Percentiles rank a stretch among this genome's conserved stretches.
phyloP scores from a whole-genome alignment of 2,113 vertebrate genomes.

The Heterotis niloticus region DNA sequence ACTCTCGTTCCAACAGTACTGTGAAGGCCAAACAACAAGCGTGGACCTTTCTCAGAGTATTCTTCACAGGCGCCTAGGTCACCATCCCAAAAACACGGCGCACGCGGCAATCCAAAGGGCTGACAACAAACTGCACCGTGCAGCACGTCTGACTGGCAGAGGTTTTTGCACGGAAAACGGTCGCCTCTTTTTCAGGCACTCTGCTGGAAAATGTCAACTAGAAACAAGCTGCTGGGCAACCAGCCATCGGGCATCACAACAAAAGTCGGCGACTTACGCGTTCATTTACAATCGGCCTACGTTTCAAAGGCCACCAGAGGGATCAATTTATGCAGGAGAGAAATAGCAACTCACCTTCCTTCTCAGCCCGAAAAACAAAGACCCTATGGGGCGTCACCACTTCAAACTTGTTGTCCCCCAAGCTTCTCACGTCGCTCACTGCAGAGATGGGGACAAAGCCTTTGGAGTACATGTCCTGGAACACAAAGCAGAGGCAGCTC shows the following conservation, averaged over 20 bases:
- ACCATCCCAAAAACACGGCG: background rate
- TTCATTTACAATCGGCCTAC: background rate
- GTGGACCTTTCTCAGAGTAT: background rate
- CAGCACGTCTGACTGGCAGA: slow-evolving; percentile 26
- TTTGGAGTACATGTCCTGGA: slow-evolving; percentile 93
- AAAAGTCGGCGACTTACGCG: background rate
- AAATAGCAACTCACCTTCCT: slow-evolving; percentile 73
- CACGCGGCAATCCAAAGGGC: too few relatives aligned
- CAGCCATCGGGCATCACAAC: background rate
- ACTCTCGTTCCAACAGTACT: background rate
- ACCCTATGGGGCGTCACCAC: slow-evolving; percentile 83
- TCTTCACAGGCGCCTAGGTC: background rate
- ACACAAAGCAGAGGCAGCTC: slow-evolving; percentile 23
- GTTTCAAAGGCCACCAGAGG: background rate
- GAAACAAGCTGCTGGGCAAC: background rate
- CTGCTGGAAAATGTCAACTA: background rate
- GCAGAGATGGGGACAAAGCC: slow-evolving; percentile 84
- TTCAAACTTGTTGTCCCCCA: slow-evolving; percentile 91
- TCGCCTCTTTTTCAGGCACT: slow-evolving; percentile 32
- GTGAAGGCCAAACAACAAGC: background rate
- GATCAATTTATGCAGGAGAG: background rate
- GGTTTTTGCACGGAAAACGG: slow-evolving; percentile 32
- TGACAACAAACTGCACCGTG: too few relatives aligned
- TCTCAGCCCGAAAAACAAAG: slow-evolving; percentile 86
- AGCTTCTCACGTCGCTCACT: slow-evolving; percentile 69